Evolutionary conservation across 2,888 invertebrate species (phyloP).

Genomic region (Lasioglossum figueresi): DNA sequence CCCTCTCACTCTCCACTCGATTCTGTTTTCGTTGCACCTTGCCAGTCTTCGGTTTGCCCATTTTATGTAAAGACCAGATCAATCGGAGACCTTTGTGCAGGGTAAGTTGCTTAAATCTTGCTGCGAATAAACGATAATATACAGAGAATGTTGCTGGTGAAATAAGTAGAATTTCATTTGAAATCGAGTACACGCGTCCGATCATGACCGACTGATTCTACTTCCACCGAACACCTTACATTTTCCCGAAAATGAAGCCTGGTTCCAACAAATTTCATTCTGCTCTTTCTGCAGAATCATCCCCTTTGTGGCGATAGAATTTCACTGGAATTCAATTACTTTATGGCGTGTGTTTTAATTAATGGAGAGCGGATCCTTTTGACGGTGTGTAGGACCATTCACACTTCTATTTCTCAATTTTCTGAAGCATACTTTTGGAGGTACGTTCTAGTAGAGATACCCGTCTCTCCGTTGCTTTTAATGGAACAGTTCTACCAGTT

Average conservation of each 20-base stretch:
- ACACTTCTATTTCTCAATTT: not conserved
- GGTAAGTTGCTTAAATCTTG: not conserved
- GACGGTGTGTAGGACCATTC: not conserved
- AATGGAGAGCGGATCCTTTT: not conserved
- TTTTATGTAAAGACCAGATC: not conserved
- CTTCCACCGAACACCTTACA: not conserved
- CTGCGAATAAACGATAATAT: not conserved
- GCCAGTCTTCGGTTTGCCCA: not conserved
- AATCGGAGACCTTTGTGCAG: not conserved
- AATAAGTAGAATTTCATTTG: not conserved
- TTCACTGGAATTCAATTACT: not conserved
- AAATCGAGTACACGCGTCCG: not conserved
- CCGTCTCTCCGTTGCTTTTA: not conserved
- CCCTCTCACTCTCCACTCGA: not conserved
- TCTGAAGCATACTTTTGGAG: not conserved
- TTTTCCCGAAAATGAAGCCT: not conserved
- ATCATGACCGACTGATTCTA: not conserved
- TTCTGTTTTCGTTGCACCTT: not conserved
- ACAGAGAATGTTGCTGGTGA: not conserved
- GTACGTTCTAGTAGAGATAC: no score
- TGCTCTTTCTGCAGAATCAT: not conserved
- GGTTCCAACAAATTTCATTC: not conserved
- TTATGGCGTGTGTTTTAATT: not conserved
- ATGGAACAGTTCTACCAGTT: not conserved
- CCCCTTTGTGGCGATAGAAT: not conserved